Evolutionary conservation across 2,888 invertebrate genomes (phyloP), one percentile per base, ranked within the genome.

Genomic region (Bugula neritina): DNA sequence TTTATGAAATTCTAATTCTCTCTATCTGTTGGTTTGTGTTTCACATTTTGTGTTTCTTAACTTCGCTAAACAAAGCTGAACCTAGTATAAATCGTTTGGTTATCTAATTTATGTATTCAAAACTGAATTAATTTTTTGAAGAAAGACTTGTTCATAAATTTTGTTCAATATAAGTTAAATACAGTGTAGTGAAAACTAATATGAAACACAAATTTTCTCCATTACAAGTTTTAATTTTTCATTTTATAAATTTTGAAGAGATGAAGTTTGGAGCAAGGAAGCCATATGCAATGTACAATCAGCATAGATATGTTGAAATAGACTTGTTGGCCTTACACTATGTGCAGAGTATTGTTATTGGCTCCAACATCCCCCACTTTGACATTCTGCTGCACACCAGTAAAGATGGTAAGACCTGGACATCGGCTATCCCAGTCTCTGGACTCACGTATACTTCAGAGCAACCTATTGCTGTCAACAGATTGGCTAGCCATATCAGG

Each of bases 241-340:
- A n/a, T 55, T 55, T 3, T 25, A 55, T 23, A n/a, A 23, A 55
- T 55, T 23, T 55, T 55, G 17, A 13, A 63, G 63, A 31, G 10
- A 34, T 63, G 63, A 34, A 13, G 29, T 34, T 63, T 27, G 63
- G 63, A 13, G n/a, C 31, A 13, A 63, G 63, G 31, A 27, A 63
- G 63, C 63, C 63, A 63, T 27, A 63, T 31, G 31, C 21, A 2
- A 3, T 13, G 25, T 63, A 63, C 34, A 27, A 63, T 31, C 27
- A 21, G 2, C 31, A 63, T 13, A 63, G 63, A 31, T 63, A 63
- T 31, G n/a, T 63, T 3, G 63, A 63, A 13, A n/a, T 63, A 31
- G 63, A 63, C 63, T n/a, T 63, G 63, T 31, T 63, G 17, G 63
- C 63, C 3, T 10, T 63, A 10, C 63, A 63, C n/a, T 63, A 31